Conservation (phyloP, 2,113 vertebrate species). For the Gopherus evgoodei region DNA sequence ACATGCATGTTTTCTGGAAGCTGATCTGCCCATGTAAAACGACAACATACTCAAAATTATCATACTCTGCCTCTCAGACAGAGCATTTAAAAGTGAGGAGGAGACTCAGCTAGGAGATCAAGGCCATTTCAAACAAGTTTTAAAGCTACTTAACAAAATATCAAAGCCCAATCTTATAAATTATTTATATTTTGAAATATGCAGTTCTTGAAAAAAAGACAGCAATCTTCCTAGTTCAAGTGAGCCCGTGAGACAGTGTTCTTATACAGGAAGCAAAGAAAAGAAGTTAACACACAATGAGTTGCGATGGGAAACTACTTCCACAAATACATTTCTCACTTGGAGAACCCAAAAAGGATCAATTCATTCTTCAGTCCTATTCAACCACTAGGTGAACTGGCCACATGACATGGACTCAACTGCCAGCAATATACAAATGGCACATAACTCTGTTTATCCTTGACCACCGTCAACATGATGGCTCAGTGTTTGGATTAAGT, state of each 20-base stretch:
- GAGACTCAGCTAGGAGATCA: background rate
- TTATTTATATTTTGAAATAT: background rate
- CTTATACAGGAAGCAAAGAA: background rate
- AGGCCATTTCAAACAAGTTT: background rate
- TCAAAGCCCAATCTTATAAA: background rate
- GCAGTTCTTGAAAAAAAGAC: accelerated
- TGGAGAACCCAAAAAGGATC: background rate
- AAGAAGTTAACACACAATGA: background rate
- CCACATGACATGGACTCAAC: background rate
- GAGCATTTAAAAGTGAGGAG: background rate
- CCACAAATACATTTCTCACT: background rate
- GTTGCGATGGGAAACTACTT: background rate
- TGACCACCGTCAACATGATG: background rate
- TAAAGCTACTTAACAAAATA: background rate
- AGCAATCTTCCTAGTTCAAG: background rate
- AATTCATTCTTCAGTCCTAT: background rate
- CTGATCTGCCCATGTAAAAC: background rate
- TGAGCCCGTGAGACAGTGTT: background rate
- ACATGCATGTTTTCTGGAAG: background rate
- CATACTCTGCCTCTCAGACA: background rate
- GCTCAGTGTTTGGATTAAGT: background rate
- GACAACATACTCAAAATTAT: background rate
- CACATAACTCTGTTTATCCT: background rate
- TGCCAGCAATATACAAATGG: background rate
- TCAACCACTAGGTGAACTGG: background rate